Conservation (phyloP, 2,888 invertebrate genomes). For the Eupithecia dodoneata region DNA sequence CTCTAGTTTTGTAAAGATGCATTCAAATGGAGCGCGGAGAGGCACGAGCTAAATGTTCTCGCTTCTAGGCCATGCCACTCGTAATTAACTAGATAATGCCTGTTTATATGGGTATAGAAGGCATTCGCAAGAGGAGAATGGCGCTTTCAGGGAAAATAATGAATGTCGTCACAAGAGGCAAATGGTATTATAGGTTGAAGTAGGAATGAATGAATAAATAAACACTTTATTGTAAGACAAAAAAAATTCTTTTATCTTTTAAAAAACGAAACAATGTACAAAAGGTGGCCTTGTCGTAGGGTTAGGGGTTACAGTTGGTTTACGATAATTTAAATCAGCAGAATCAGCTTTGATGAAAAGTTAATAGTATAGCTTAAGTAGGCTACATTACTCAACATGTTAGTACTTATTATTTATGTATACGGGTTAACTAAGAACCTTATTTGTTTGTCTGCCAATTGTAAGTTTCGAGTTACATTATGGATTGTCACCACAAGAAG, state of each 20-base stretch:
- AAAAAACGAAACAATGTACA: no score
- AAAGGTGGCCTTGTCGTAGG: no score
- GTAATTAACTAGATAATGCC: constrained; percentile 2
- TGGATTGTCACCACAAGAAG: background rate
- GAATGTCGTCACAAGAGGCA: background rate
- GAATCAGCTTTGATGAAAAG: background rate
- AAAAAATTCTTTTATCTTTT: no score
- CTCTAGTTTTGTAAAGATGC: constrained; percentile 5
- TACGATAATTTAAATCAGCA: background rate
- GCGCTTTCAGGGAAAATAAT: background rate
- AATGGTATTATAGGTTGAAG: background rate
- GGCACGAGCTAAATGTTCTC: background rate
- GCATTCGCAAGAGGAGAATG: background rate
- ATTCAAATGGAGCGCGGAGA: background rate
- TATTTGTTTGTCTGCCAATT: background rate
- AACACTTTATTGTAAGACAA: no score
- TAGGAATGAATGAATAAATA: background rate
- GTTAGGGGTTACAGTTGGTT: background rate
- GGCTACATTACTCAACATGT: background rate
- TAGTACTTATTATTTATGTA: no score
- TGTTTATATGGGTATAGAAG: background rate
- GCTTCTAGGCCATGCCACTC: background rate
- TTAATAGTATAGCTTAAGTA: background rate
- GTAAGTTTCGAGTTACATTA: background rate
- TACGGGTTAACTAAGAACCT: background rate